Percentiles rank a stretch among this genome's conserved stretches.
phyloP scores from a whole-genome alignment of 2,797 vertebrate genomes.

The Pseudomugil gertrudae region DNA sequence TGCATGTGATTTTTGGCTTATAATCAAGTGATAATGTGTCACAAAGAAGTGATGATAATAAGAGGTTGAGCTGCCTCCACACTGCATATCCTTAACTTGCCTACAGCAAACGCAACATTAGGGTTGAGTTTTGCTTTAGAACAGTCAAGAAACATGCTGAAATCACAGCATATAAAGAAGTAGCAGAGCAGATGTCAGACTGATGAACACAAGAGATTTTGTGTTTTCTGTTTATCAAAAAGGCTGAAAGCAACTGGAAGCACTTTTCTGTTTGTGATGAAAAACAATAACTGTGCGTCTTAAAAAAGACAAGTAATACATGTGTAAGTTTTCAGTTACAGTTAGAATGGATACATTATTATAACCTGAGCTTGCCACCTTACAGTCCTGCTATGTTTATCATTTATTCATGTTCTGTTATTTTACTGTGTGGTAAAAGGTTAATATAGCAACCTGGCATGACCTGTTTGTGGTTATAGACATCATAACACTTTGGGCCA shows the following conservation, averaged over 20 bases:
- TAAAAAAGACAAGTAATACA: not conserved
- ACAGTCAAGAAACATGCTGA: not conserved
- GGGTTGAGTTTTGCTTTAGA: not conserved
- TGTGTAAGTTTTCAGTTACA: not conserved
- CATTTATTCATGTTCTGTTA: constrained; percentile 9
- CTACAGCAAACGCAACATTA: not conserved
- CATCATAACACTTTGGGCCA: too few species aligned
- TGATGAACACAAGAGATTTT: not conserved
- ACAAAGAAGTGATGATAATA: constrained; percentile 12
- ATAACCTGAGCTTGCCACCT: constrained; percentile 7
- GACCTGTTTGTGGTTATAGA: not conserved
- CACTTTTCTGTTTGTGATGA: not conserved
- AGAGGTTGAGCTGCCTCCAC: not conserved
- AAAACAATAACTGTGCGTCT: not conserved
- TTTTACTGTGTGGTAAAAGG: constrained; percentile 2
- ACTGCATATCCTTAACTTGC: not conserved
- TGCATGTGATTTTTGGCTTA: not conserved
- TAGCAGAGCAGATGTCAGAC: not conserved
- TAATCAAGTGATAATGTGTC: constrained; percentile 11
- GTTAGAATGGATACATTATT: not conserved
- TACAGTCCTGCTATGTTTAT: constrained; percentile 4
- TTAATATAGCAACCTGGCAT: not conserved
- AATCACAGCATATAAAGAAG: not conserved
- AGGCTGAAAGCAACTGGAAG: not conserved
- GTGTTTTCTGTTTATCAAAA: not conserved